These are phyloP conservation scores for Coccyzus lansbergi DNA, from an alignment of 2,797 vertebrate genomes.

Conservation along the genomic window DNA sequence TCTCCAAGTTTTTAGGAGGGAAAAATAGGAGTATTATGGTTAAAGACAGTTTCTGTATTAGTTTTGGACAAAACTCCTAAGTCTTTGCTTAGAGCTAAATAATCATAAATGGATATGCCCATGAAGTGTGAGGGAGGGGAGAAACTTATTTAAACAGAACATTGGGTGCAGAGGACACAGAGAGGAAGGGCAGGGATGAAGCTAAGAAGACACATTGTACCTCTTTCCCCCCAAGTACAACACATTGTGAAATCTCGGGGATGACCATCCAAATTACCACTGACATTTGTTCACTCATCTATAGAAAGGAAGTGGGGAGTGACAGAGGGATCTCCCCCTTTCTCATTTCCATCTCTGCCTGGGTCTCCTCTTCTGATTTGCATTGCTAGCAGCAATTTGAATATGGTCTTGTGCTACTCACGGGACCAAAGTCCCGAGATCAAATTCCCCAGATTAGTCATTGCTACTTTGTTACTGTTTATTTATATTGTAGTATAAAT, in stretches of 20 bases:
- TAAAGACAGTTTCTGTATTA: conserved; percentile 64
- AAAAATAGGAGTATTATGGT: conserved; percentile 62
- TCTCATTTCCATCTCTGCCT: background rate
- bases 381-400: background rate
- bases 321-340: background rate
- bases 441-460: background rate
- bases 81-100: conserved; percentile 30
- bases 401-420: background rate
- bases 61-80: conserved; percentile 46
- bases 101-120: conserved; percentile 24
- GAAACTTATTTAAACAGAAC: background rate
- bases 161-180: background rate
- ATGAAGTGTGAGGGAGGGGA: accelerated
- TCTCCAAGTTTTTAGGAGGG: conserved; percentile 52
- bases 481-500: background rate
- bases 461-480: background rate
- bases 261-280: background rate
- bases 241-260: accelerated
- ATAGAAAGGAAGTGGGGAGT: background rate
- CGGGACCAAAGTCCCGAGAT: background rate
- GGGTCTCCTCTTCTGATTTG: background rate
- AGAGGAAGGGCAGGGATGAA: background rate
- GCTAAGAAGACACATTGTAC: background rate
- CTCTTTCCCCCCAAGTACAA: background rate
- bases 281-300: background rate